A percentile compares a stretch with the other conserved stretches of the same genome.
phyloP scores from a whole-genome alignment of 2,888 invertebrate genomes.

The Phragmatobia fuliginosa region DNA sequence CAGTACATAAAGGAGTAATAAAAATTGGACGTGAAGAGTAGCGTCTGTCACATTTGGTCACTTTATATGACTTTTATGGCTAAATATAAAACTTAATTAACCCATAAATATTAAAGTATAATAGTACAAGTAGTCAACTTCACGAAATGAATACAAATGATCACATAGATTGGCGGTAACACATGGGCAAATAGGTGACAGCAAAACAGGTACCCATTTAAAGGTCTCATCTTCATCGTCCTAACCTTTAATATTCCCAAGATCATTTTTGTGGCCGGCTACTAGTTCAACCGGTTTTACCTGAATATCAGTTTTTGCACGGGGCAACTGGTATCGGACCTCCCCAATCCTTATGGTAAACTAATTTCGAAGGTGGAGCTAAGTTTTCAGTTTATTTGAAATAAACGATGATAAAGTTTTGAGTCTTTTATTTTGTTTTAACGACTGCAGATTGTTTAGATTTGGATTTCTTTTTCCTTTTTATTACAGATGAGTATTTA shows the following conservation, averaged over 20 bases:
- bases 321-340: too few relatives aligned
- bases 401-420: neutral
- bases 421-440: neutral
- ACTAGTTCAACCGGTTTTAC: too few relatives aligned
- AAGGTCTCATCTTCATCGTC: too few relatives aligned
- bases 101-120: neutral
- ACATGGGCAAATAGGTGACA: neutral
- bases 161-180: too few relatives aligned
- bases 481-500: constrained; percentile 6
- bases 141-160: too few relatives aligned
- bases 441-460: neutral
- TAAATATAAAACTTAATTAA: neutral
- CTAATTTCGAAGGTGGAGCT: too few relatives aligned
- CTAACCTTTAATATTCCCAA: too few relatives aligned
- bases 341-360: too few relatives aligned
- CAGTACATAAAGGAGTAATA: neutral
- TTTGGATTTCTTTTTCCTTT: constrained; percentile 4
- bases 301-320: too few relatives aligned
- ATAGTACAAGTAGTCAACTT: neutral
- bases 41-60: neutral
- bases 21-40: too few relatives aligned
- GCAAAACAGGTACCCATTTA: neutral
- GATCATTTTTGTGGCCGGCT: too few relatives aligned
- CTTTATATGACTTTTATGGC: neutral
- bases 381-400: too few relatives aligned